A percentile compares a stretch with the other conserved stretches of the same genome.
Conservation (phyloP, 1,140 invertebrate species). For the Rhyzopertha dominica region DNA sequence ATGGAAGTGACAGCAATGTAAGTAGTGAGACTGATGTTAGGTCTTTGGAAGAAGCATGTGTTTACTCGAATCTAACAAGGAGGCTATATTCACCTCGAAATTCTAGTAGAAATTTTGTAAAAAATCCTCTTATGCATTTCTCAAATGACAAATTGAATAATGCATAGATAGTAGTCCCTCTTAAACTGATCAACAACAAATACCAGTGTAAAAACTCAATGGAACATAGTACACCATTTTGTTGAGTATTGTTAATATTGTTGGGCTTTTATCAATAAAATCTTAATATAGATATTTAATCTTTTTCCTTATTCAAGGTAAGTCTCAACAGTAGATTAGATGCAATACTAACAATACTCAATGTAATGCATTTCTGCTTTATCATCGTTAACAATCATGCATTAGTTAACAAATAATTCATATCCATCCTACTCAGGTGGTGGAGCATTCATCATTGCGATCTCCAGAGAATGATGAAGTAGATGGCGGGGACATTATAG, state of each 20-base stretch:
- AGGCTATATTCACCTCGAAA: conserved; percentile 55
- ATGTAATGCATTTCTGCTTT: conserved; percentile 15
- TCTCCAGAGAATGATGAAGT: too few species aligned
- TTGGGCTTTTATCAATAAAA: conserved; percentile 10
- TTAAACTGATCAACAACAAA: not conserved
- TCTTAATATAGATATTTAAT: conserved; percentile 11
- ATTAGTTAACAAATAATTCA: not conserved
- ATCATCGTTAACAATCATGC: not conserved
- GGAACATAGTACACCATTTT: conserved; percentile 12
- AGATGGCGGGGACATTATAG: too few species aligned
- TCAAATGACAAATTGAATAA: too few species aligned
- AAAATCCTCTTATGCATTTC: conserved; percentile 57
- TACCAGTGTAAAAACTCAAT: conserved; percentile 1
- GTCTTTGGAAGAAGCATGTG: conserved; percentile 45
- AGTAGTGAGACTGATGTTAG: conserved; percentile 33
- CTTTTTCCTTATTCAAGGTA: conserved; percentile 6
- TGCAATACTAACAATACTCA: conserved; percentile 39
- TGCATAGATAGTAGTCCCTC: conserved; percentile 12
- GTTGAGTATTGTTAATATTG: conserved; percentile 38
- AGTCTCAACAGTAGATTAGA: conserved; percentile 3
- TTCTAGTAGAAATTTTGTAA: conserved; percentile 59
- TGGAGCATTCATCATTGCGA: not conserved
- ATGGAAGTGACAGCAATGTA: conserved; percentile 24
- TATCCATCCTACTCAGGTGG: not conserved
- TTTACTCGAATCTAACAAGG: conserved; percentile 55